phyloP scores from a whole-genome alignment of 2,888 invertebrate species.

The Temnothorax rugatulus region DNA sequence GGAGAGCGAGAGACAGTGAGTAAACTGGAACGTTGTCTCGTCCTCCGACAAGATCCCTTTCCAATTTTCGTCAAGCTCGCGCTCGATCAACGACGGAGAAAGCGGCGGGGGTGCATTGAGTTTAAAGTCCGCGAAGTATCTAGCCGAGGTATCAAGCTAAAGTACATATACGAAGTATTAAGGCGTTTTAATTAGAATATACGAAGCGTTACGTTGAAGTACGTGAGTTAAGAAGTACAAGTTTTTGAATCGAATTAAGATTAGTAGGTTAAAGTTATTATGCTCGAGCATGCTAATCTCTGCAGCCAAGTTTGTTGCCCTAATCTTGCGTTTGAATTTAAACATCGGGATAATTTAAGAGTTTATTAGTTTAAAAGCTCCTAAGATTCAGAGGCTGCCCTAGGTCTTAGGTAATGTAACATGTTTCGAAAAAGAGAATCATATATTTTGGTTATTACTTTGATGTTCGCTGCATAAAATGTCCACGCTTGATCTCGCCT shows the following conservation, averaged over 20 bases:
- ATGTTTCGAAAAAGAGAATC: neutral
- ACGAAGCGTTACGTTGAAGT: neutral
- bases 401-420: no score
- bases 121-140: neutral
- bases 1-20: neutral
- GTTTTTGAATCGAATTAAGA: slow-evolving; percentile 31
- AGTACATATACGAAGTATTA: neutral
- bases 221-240: neutral
- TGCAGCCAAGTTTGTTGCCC: neutral
- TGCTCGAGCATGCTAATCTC: neutral
- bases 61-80: slow-evolving; percentile 3
- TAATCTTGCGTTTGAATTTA: neutral
- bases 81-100: neutral
- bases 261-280: slow-evolving; percentile 8
- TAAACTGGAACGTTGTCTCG: neutral
- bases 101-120: neutral
- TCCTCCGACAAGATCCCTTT: neutral
- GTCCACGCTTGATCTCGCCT: neutral
- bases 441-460: neutral
- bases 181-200: slow-evolving; percentile 1
- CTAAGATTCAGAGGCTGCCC: neutral
- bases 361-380: neutral
- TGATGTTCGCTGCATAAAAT: neutral
- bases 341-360: neutral
- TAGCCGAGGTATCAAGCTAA: neutral